phyloP scores from a whole-genome alignment of 2,113 vertebrate species.

The Candoia aspera region DNA sequence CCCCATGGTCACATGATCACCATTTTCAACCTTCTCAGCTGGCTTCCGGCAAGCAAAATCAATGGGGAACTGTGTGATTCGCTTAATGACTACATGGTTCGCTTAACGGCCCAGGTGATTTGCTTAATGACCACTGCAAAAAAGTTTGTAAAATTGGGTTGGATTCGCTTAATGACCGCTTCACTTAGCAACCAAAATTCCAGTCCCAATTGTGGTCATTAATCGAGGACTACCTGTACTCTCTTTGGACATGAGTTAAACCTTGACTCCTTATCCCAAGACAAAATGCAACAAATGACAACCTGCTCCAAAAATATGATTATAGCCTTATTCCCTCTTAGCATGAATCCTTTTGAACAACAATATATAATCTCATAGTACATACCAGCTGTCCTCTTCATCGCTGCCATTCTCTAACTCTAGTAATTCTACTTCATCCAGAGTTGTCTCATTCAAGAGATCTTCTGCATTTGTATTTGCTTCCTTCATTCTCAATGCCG shows the following conservation, averaged over 20 bases:
- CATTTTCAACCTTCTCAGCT: too few relatives aligned
- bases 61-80: too few relatives aligned
- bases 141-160: too few relatives aligned
- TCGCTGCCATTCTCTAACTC: slow-evolving; percentile 80
- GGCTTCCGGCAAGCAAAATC: too few relatives aligned
- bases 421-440: slow-evolving; percentile 87
- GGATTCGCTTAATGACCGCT: too few relatives aligned
- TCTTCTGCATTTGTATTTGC: slow-evolving; percentile 64
- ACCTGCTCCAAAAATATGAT: neutral
- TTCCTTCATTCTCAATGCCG: slow-evolving; percentile 27
- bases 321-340: neutral
- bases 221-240: neutral
- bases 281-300: neutral
- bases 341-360: neutral
- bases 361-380: neutral
- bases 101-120: too few relatives aligned
- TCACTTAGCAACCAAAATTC: too few relatives aligned
- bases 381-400: slow-evolving; percentile 88
- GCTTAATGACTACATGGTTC: too few relatives aligned
- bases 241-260: neutral
- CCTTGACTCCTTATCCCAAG: neutral
- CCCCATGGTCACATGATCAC: too few relatives aligned
- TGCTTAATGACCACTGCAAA: too few relatives aligned
- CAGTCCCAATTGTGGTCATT: too few relatives aligned
- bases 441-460: slow-evolving; percentile 47